These are phyloP conservation scores for Chionodraco myersi DNA, from an alignment of 2,113 vertebrate genomes.

Conservation along the genomic window DNA sequence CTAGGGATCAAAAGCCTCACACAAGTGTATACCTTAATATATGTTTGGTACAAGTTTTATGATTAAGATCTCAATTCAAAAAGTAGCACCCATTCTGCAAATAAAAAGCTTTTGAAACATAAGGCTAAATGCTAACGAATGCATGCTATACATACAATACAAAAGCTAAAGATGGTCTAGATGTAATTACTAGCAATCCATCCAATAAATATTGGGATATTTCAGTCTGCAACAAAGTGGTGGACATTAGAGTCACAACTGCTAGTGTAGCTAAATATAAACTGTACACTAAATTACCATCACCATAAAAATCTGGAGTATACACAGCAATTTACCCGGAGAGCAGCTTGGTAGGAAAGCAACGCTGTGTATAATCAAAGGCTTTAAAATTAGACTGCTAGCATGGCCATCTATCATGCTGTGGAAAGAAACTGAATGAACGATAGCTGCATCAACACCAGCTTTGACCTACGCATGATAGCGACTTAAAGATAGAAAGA, in stretches of 20 bases:
- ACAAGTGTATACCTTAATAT: not conserved
- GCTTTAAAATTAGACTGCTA: conserved; percentile 10
- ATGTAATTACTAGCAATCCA: not conserved
- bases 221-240: not conserved
- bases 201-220: not conserved
- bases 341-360: conserved; percentile 1
- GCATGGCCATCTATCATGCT: not conserved
- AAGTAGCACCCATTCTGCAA: not conserved
- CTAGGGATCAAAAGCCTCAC: not conserved
- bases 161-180: no score
- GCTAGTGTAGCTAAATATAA: not conserved
- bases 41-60: not conserved
- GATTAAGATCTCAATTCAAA: not conserved
- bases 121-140: no score
- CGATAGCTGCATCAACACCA: not conserved
- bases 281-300: conserved; percentile 3
- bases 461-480: not conserved
- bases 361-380: conserved; percentile 24
- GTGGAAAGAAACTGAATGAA: not conserved
- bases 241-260: not conserved
- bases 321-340: conserved; percentile 4
- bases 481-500: conserved; percentile 6
- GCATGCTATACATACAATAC: not conserved
- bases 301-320: not conserved
- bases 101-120: not conserved